These are phyloP conservation scores for Neoaliturus tenellus DNA, from an alignment of 2,888 invertebrate genomes.

Conservation along the genomic window DNA sequence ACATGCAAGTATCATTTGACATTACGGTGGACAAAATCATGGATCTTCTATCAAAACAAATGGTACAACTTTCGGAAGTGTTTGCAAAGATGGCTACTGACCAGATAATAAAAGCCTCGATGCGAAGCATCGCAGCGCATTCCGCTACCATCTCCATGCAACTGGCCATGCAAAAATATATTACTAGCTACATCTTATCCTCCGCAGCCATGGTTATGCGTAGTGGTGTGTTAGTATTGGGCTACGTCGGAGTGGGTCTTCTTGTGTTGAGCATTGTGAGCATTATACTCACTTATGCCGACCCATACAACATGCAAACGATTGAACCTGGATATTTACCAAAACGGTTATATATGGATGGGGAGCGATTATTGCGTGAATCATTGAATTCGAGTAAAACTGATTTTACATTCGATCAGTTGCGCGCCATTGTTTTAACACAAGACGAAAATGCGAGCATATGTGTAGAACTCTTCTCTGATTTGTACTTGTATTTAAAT, in stretches of 20 bases:
- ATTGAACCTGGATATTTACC: background rate
- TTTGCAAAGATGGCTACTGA: background rate
- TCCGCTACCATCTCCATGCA: background rate
- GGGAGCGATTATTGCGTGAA: background rate
- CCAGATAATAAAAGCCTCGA: slow-evolving; percentile 4
- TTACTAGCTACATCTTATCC: background rate
- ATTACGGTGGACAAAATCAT: slow-evolving; percentile 12
- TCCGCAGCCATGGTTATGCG: background rate
- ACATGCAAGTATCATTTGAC: slow-evolving; percentile 4
- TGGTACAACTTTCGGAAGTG: background rate
- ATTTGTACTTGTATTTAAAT: background rate
- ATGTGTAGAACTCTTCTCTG: slow-evolving; percentile 1
- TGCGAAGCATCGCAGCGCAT: background rate
- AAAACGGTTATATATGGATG: background rate
- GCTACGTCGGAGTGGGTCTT: background rate
- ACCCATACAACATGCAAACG: background rate
- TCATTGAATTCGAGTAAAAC: background rate
- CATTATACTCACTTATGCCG: background rate
- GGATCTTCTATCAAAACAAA: slow-evolving; percentile 3
- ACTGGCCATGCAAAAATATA: background rate
- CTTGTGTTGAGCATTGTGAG: slow-evolving; percentile 13
- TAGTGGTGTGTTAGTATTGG: background rate
- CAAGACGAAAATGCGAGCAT: slow-evolving; percentile 7
- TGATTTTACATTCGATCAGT: background rate
- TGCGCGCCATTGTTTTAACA: background rate